Percentiles rank a stretch among this genome's conserved stretches.
Evolutionary conservation across 2,888 invertebrate genomes (phyloP).

Genomic region (Cecidostiba fungosa): DNA sequence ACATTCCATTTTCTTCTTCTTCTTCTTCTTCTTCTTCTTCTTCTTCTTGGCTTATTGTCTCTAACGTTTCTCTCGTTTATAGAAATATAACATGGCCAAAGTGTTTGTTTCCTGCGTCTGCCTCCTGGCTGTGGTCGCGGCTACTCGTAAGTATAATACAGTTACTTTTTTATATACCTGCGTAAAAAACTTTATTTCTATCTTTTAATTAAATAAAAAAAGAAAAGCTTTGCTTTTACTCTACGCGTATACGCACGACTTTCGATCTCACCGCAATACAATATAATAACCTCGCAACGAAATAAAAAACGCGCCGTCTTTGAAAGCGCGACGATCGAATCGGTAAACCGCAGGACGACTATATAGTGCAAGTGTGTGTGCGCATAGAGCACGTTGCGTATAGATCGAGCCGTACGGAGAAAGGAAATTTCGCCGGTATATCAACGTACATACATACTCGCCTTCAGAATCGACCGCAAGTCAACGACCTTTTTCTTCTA

Average conservation of each 20-base stretch:
- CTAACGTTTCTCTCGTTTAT: background rate
- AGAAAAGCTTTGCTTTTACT: background rate
- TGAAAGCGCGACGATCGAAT: background rate
- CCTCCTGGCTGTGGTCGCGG: conserved; percentile 60
- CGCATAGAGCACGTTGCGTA: background rate
- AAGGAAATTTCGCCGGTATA: conserved; percentile 66
- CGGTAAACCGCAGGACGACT: background rate
- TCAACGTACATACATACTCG: conserved; percentile 32
- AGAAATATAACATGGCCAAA: conserved; percentile 41
- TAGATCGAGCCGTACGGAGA: conserved; percentile 61
- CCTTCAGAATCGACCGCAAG: conserved; percentile 64
- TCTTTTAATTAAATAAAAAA: background rate
- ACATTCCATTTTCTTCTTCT: too few relatives aligned
- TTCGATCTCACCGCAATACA: background rate
- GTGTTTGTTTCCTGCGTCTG: conserved; percentile 25
- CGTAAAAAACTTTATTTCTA: background rate
- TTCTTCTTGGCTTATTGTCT: too few relatives aligned
- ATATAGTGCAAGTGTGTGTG: background rate
- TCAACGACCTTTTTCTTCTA: conserved; percentile 68
- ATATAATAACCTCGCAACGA: background rate
- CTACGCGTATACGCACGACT: background rate
- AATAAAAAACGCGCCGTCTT: background rate
- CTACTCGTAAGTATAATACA: conserved; percentile 49
- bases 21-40: too few relatives aligned
- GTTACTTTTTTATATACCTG: conserved; percentile 25